Conservation (phyloP, 37 sponge, comb jelly and placozoan genomes). For the Agelas oroides region DNA sequence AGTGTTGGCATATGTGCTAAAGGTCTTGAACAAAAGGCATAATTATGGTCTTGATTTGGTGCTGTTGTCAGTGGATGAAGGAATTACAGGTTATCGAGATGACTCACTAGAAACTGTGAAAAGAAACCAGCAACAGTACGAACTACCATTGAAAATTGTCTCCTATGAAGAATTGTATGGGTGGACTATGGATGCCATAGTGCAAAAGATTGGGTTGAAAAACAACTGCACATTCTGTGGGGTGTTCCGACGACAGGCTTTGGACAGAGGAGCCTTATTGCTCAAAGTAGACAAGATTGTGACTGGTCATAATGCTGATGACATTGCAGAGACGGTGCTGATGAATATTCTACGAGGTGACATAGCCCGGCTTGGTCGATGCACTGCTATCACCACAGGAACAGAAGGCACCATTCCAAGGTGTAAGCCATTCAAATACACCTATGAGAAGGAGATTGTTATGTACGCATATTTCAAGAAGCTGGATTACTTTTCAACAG, state of each 20-base stretch:
- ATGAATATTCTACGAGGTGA: conserved; percentile 98
- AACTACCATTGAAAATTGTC: conserved; percentile 88
- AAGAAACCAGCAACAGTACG: conserved; percentile 90
- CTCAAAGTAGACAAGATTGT: conserved; percentile 93
- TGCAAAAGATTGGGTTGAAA: conserved; percentile 89
- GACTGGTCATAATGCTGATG: conserved; percentile 99
- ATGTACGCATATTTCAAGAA: conserved; percentile 99
- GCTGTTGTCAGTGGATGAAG: conserved; percentile 95
- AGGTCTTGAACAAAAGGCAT: conserved; percentile 90
- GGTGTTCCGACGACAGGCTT: conserved; percentile 97
- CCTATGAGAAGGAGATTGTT: conserved; percentile 99
- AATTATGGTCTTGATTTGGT: conserved; percentile 89
- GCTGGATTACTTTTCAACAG: conserved; percentile 98
- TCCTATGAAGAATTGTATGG: conserved; percentile 98
- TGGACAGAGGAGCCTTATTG: conserved; percentile 93
- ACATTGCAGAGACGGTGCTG: conserved; percentile 98
- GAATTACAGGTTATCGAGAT: conserved; percentile 97
- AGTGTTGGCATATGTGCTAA: conserved; percentile 93
- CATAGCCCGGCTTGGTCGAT: conserved; percentile 90
- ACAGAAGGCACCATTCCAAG: conserved; percentile 92
- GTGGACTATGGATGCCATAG: conserved; percentile 99
- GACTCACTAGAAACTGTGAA: conserved; percentile 97
- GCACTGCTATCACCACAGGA: conserved; percentile 92
- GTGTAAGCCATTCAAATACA: conserved; percentile 97
- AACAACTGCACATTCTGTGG: conserved; percentile 99